Conservation (phyloP, 2,113 vertebrate genomes). For the Campylomormyrus numenius region DNA sequence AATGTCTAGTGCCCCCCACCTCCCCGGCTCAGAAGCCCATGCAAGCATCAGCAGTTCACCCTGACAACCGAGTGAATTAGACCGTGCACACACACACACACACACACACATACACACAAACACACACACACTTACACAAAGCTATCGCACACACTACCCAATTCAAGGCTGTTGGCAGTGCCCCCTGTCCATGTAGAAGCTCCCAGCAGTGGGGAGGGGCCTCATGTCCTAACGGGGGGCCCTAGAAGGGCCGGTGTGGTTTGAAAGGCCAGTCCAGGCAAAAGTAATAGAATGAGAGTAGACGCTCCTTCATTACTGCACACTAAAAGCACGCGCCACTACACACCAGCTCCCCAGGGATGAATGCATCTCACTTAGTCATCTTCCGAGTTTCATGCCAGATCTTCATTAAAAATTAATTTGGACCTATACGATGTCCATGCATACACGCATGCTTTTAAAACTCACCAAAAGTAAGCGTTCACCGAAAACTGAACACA, state of each 20-base stretch:
- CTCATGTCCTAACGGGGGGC: conserved; percentile 34
- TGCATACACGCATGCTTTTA: background rate
- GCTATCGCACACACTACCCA: conserved; percentile 26
- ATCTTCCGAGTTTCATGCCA: background rate
- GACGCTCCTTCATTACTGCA: background rate
- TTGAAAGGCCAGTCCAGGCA: background rate
- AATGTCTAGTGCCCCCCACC: background rate
- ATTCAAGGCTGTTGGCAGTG: conserved; percentile 50
- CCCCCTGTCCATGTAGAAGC: conserved; percentile 44
- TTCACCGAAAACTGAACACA: background rate
- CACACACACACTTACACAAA: background rate
- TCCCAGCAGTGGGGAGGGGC: background rate
- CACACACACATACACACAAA: background rate
- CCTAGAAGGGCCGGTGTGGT: background rate
- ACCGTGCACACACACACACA: background rate
- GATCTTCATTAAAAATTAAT: background rate
- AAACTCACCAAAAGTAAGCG: background rate
- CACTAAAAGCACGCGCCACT: background rate
- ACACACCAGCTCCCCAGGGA: background rate
- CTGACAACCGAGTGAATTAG: background rate
- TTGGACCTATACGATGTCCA: background rate
- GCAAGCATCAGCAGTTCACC: background rate
- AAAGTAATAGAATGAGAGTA: conserved; percentile 30
- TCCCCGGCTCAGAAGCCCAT: background rate
- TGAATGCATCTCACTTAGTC: background rate